These are phyloP conservation scores for Babylonia areolata DNA, from an alignment of 1,140 invertebrate genomes.

Conservation along the genomic window DNA sequence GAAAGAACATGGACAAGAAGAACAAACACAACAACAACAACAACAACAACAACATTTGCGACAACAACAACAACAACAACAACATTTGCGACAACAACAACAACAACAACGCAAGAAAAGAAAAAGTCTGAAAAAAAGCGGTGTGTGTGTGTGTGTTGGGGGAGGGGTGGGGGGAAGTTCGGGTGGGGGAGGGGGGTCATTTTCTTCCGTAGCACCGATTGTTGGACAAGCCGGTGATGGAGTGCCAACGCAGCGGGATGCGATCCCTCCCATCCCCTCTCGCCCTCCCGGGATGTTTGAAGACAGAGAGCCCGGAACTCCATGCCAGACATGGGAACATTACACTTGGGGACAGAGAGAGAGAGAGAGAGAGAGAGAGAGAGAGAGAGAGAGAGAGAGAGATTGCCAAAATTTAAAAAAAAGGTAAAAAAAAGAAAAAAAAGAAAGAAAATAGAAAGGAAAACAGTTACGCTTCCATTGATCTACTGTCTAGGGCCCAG, in stretches of 20 bases:
- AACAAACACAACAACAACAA: too few species aligned
- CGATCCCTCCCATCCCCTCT: background rate
- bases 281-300: background rate
- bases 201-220: background rate
- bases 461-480: too few species aligned
- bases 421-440: background rate
- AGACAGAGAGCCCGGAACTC: background rate
- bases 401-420: background rate
- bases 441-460: background rate
- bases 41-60: too few species aligned
- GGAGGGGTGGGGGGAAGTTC: background rate
- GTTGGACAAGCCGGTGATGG: background rate
- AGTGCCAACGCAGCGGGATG: background rate
- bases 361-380: conserved; percentile 18
- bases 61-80: too few species aligned
- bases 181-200: background rate
- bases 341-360: conserved; percentile 23
- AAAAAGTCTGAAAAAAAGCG: too few species aligned
- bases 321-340: background rate
- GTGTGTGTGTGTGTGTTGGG: background rate
- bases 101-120: too few species aligned
- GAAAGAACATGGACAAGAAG: too few species aligned
- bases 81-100: too few species aligned
- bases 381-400: background rate
- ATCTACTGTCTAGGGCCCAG: too few species aligned